Base-by-base conservation (phyloP, 2,797 vertebrate species). In the Gymnodraco acuticeps region DNA sequence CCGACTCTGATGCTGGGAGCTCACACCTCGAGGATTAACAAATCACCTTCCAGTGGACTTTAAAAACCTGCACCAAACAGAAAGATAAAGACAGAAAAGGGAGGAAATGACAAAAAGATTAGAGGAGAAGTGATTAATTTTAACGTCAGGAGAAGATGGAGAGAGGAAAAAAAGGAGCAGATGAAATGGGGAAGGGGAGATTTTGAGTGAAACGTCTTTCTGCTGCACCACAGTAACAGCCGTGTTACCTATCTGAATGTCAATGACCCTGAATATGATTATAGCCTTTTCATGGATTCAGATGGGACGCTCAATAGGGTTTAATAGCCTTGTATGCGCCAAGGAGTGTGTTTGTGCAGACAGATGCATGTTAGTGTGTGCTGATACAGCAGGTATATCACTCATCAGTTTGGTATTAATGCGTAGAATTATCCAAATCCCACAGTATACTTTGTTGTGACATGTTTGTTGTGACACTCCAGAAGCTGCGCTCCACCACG, bases 181-280 rank as follows among this genome's bases (percentile, higher is more conserved):
- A 77, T 75, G 43, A 75, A 79, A 83, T 16, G 20, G 75, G 58
- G 62, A 61, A 19, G 38, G 76, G 13, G 53, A 51, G 73, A 73
- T n/a, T 15, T 64, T 7, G 73, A 79, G 55, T 62, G 73, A 76
- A 85, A 38, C 67, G 64, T 51, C 31, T 56, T 74, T 67, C 55
- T 68, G 67, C 68, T 66, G 75, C 85, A 73, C 63, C 65, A 59
- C 71, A 69, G 80, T 68, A 78, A 79, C 87, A 68, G 80, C 74
- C 6, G 41, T 14, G 70, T 14, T 66, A 80, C 84, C 81, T 69
- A 43, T 65, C 73, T 84, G 86, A 91, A 93, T 89, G 83, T 88
- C 84, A 90, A 89, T 90, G 79, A 80, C 81, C 86, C 41, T 78
- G 82, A 89, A 92, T 88, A 79, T 83, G 83, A 92, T 94, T 92